Conservation (phyloP, 2,888 invertebrate genomes). For the Spodoptera littoralis region DNA sequence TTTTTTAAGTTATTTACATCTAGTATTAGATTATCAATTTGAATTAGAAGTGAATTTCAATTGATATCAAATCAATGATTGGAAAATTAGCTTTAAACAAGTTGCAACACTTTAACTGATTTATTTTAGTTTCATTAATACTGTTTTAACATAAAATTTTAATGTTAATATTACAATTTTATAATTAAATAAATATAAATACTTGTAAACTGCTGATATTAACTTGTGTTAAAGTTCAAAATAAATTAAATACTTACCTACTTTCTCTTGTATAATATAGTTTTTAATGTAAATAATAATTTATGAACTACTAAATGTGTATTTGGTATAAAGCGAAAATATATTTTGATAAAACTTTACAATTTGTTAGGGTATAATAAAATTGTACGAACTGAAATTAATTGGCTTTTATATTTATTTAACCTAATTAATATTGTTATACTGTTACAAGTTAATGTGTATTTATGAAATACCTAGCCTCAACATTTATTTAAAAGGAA, state of each 20-base stretch:
- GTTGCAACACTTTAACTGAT: no score
- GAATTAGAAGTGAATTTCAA: no score
- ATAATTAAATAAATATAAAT: slow-evolving; percentile 8
- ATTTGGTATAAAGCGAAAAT: slow-evolving; percentile 57
- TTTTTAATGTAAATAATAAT: slow-evolving; percentile 77
- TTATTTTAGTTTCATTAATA: neutral
- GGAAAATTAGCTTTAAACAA: no score
- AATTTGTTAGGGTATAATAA: slow-evolving; percentile 78
- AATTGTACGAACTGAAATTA: slow-evolving; percentile 65
- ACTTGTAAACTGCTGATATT: slow-evolving; percentile 14
- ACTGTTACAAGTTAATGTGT: no score
- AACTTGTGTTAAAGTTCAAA: slow-evolving; percentile 21
- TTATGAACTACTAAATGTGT: slow-evolving; percentile 63
- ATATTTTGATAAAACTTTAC: slow-evolving; percentile 80
- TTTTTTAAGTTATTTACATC: no score
- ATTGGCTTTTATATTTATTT: neutral
- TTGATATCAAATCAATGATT: no score
- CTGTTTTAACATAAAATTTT: neutral
- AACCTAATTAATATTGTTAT: no score
- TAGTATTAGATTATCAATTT: no score
- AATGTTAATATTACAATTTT: slow-evolving; percentile 12
- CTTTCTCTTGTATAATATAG: slow-evolving; percentile 40
- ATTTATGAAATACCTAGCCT: no score
- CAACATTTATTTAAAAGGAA: no score
- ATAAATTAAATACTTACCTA: no score